A percentile compares a stretch with the other conserved stretches of the same genome.
phyloP scores from a whole-genome alignment of 2,888 invertebrate genomes.

The Plagiodera versicolora region DNA sequence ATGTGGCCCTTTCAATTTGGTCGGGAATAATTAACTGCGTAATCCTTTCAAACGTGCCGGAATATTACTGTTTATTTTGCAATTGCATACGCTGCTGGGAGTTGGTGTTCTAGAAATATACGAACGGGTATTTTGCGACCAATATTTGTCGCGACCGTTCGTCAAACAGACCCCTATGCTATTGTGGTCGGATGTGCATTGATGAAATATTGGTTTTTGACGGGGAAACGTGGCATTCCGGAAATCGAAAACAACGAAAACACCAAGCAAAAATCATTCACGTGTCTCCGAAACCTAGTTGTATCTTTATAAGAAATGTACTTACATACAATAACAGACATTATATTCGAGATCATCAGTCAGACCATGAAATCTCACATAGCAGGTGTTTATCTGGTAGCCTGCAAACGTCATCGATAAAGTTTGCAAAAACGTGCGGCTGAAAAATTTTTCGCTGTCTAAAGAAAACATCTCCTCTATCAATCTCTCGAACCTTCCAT shows the following conservation, averaged over 20 bases:
- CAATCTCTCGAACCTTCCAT: conserved; percentile 26
- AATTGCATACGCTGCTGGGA: conserved; percentile 27
- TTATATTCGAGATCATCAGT: neutral
- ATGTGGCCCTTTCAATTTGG: conserved; percentile 34
- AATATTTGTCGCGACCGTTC: neutral
- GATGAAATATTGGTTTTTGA: neutral
- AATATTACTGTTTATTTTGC: conserved; percentile 43
- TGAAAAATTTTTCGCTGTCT: conserved; percentile 32
- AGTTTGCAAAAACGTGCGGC: conserved; percentile 20
- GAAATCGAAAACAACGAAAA: neutral
- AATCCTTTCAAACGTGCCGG: conserved; percentile 40
- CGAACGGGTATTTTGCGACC: neutral
- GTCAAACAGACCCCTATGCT: neutral
- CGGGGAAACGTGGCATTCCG: neutral
- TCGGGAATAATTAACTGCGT: conserved; percentile 43
- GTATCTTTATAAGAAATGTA: too few species aligned
- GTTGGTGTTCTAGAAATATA: neutral
- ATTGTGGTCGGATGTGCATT: neutral
- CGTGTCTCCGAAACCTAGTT: too few species aligned
- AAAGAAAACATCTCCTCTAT: conserved; percentile 31
- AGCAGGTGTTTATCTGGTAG: conserved; percentile 27
- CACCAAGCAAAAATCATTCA: too few species aligned
- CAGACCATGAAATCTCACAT: conserved; percentile 20
- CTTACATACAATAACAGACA: too few species aligned
- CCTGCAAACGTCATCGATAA: conserved; percentile 13